Evolutionary conservation across 2,797 vertebrate species (phyloP), one percentile per base, ranked within the genome.

Genomic region (Enteromius afrohamiltoni): DNA sequence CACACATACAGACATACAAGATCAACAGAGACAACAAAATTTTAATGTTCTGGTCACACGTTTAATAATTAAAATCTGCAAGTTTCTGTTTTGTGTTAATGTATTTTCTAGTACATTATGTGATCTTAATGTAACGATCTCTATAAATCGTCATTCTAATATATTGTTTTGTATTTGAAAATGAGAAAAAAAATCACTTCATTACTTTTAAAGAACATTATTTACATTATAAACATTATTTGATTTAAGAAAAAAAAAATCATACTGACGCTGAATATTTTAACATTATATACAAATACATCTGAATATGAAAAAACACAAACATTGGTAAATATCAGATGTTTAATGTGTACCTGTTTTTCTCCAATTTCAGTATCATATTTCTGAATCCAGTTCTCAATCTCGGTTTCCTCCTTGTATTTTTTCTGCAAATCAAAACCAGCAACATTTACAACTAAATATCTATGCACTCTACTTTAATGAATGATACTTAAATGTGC

Each of bases 321-420:
- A 31, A 31, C 68, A 80, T 31, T 16, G 21, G 2, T 67, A 6
- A 49, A 53, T 55, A 1, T 21, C 11, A 78, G 42, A 37, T 47
- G 4, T 2, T 2, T 17, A 34, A 68, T 19, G 14, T 53, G 70
- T 95, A 98, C 97, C 96, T 98, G 95, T 79, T 93, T 95, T 88
- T 95, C 93, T 85, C 85, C 80, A 88, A 99, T 96, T 85, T 97
- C 93, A 0, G 17, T 47, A 10, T 98, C 96, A 0, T 98, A 99
- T 64, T 91, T 95, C 89, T 96, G 93, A 82, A 97, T 90, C 95
- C 96, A 94, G 86, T 94, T 92, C 83, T 95, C 91, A 21, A 96
- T 95, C 89, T 97, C 95, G 0, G 19, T 92, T 89, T 96, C 95
- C 77, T 93, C 31, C 88, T 93, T 95, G 87, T 94, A 90, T 79